Percentiles rank a stretch among this genome's conserved stretches.
phyloP scores from a whole-genome alignment of 1,140 invertebrate genomes.

The Drosophila mayri region DNA sequence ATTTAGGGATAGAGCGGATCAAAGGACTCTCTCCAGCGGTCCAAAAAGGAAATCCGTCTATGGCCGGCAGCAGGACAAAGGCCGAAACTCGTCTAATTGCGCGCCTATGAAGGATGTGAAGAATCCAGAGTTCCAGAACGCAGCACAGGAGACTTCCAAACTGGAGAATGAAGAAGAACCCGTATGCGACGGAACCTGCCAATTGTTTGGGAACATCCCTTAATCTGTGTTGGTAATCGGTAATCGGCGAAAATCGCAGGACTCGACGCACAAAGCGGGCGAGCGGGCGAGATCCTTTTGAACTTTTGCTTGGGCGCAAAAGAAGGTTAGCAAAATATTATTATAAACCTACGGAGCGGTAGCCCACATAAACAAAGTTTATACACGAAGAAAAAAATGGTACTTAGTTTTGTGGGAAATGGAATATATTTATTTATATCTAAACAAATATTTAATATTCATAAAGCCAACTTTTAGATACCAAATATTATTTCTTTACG shows the following conservation, averaged over 20 bases:
- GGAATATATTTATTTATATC: not conserved
- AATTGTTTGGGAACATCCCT: slow-evolving; percentile 74
- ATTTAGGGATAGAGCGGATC: slow-evolving; percentile 82
- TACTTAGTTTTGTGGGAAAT: too few species aligned
- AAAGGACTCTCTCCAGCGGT: slow-evolving; percentile 35
- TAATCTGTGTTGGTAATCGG: slow-evolving; percentile 84
- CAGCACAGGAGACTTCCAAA: slow-evolving; percentile 14
- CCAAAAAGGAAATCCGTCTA: slow-evolving; percentile 67
- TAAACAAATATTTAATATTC: not conserved
- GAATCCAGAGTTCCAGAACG: slow-evolving; percentile 15
- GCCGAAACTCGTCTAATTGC: slow-evolving; percentile 80
- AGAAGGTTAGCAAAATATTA: slow-evolving; percentile 84
- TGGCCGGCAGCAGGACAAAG: slow-evolving; percentile 56
- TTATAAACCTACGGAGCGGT: slow-evolving; percentile 76
- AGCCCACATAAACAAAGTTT: slow-evolving; percentile 60
- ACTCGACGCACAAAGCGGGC: slow-evolving; percentile 48
- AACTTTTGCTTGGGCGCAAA: slow-evolving; percentile 76
- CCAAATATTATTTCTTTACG: too few species aligned
- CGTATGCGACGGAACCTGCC: slow-evolving; percentile 33
- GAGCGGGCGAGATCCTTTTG: slow-evolving; percentile 81
- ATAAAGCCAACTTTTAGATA: too few species aligned
- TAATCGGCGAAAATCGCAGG: slow-evolving; percentile 53
- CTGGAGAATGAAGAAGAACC: slow-evolving; percentile 22
- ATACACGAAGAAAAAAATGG: not conserved
- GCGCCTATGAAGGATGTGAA: slow-evolving; percentile 60